Evolutionary conservation across 2,113 vertebrate species (phyloP).

Genomic region (Phylloscopus trochiloides): DNA sequence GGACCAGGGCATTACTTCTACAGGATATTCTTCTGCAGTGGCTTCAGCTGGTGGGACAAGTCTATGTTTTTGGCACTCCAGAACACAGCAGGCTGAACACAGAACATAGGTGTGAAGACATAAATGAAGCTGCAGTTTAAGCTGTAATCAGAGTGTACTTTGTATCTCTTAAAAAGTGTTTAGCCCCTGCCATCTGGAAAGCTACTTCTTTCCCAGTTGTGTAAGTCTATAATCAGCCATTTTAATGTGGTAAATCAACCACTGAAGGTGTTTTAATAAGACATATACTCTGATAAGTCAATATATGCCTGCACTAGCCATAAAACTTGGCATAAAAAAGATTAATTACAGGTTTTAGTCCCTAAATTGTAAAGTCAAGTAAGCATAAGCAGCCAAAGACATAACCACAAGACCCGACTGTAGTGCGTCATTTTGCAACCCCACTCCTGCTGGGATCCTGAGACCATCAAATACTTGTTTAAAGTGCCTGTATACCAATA

Average conservation of each 20-base stretch:
- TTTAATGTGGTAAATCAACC: neutral
- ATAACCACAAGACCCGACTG: neutral
- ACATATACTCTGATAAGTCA: neutral
- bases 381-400: neutral
- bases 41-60: neutral
- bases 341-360: neutral
- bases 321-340: neutral
- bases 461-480: neutral
- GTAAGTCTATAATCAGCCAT: neutral
- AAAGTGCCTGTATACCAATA: neutral
- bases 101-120: neutral
- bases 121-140: neutral
- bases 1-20: neutral
- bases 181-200: neutral
- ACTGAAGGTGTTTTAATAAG: neutral
- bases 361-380: neutral
- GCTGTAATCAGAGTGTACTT: neutral
- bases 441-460: neutral
- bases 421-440: rapidly evolving
- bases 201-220: neutral
- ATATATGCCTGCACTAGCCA: neutral
- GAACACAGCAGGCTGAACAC: neutral
- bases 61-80: neutral
- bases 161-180: neutral
- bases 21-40: neutral